Evolutionary conservation across 2,113 vertebrate genomes (phyloP).

Genomic region (Cynoglossus semilaevis): DNA sequence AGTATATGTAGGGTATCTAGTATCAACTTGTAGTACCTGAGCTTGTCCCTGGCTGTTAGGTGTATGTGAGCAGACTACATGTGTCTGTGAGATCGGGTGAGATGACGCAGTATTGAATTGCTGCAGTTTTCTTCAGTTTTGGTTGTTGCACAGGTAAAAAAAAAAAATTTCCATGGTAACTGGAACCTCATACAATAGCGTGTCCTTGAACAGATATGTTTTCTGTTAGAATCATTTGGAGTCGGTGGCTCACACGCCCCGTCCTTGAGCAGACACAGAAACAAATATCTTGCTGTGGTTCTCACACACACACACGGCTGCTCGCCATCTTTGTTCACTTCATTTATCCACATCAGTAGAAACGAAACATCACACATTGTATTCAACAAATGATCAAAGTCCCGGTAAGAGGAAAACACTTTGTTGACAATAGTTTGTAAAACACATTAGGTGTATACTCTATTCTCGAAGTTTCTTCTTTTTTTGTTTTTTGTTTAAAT

Average conservation of each 20-base stretch:
- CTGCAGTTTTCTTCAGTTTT: slow-evolving; percentile 48
- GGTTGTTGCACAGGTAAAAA: slow-evolving; percentile 57
- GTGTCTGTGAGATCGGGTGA: not conserved
- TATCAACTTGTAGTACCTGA: slow-evolving; percentile 24
- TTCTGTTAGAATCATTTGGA: slow-evolving; percentile 60
- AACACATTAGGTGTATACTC: no score
- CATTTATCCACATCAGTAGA: not conserved
- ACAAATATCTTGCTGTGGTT: no score
- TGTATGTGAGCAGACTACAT: slow-evolving; percentile 24
- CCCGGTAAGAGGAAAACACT: no score
- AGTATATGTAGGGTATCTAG: slow-evolving; percentile 16
- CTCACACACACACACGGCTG: no score
- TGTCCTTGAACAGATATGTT: slow-evolving; percentile 65
- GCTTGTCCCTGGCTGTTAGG: slow-evolving; percentile 13
- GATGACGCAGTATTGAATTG: slow-evolving; percentile 36
- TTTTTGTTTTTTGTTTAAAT: no score
- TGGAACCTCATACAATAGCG: slow-evolving; percentile 58
- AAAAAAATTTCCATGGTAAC: slow-evolving; percentile 70
- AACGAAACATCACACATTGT: not conserved
- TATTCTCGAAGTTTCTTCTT: no score
- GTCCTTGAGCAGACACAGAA: no score
- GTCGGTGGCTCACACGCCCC: slow-evolving; percentile 33
- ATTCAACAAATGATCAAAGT: no score
- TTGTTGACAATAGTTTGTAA: no score
- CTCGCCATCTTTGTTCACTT: not conserved